Evolutionary conservation across 1,140 invertebrate genomes (phyloP).

Genomic region (Papilio helenus): DNA sequence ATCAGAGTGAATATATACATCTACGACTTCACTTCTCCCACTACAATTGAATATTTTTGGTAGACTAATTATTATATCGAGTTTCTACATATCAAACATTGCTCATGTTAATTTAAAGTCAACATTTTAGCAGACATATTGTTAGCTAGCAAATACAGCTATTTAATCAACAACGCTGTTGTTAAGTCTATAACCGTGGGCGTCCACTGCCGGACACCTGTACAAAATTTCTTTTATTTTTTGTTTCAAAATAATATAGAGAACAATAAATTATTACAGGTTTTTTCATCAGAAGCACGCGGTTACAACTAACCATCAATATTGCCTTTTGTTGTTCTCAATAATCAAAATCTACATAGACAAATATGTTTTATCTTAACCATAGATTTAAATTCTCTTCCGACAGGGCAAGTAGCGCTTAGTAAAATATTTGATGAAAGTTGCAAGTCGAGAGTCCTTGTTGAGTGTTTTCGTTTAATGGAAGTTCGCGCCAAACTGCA

Average conservation of each 20-base stretch:
- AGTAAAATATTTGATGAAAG: constrained; percentile 25
- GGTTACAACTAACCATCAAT: background rate
- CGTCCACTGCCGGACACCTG: background rate
- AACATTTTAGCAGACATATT: background rate
- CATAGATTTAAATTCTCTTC: background rate
- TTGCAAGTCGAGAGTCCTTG: constrained; percentile 24
- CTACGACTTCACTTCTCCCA: background rate
- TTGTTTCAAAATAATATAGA: background rate
- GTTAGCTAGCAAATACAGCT: background rate
- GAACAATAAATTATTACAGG: background rate
- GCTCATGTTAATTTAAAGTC: background rate
- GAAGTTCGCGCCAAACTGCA: constrained; percentile 7
- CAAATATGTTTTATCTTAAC: too few relatives aligned
- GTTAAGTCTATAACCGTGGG: background rate
- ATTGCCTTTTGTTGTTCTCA: background rate
- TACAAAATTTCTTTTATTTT: background rate
- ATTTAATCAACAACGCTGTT: background rate
- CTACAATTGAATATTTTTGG: too few relatives aligned
- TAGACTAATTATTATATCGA: background rate
- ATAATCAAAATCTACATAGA: background rate
- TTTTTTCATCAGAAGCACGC: too few relatives aligned
- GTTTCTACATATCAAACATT: background rate
- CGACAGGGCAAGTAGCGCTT: background rate
- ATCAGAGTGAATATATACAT: background rate
- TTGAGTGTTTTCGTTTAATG: constrained; percentile 25